A percentile compares a stretch with the other conserved stretches of the same genome.
phyloP scores from a whole-genome alignment of 2,888 invertebrate genomes.

The Coremacera marginata region DNA sequence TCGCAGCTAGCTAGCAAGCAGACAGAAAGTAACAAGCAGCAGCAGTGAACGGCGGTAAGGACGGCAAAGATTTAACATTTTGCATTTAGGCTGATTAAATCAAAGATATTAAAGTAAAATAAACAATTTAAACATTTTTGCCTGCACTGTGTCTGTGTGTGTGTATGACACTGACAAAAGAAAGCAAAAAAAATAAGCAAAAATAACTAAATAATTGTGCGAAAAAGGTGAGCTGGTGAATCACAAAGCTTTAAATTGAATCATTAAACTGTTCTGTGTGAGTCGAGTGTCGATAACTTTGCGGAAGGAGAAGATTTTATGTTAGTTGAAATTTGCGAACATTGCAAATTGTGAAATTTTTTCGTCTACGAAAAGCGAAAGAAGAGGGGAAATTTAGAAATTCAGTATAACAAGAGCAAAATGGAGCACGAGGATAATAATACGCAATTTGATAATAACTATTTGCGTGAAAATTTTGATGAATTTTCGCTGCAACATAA shows the following conservation, averaged over 20 bases:
- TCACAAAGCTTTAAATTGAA: conserved; percentile 23
- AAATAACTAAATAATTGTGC: conserved; percentile 25
- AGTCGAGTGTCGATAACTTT: conserved; percentile 1
- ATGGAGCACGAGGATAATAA: conserved; percentile 67
- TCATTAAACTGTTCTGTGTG: conserved; percentile 6
- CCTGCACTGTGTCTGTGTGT: conserved; percentile 40
- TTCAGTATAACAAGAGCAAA: conserved; percentile 39
- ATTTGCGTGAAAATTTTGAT: conserved; percentile 47
- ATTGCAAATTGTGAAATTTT: conserved; percentile 14
- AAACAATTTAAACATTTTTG: conserved; percentile 37
- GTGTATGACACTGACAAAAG: conserved; percentile 36
- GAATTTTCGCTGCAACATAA: conserved; percentile 50
- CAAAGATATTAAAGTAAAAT: conserved; percentile 30
- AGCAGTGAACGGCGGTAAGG: conserved; percentile 18
- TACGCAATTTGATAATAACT: conserved; percentile 56
- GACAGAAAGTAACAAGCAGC: conserved; percentile 13
- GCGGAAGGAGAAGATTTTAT: conserved; percentile 17
- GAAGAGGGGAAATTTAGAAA: neutral
- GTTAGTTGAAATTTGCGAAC: conserved; percentile 12
- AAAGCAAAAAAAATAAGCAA: conserved; percentile 30
- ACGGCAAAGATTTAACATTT: conserved; percentile 18
- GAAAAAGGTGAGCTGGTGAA: conserved; percentile 18
- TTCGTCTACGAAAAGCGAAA: neutral
- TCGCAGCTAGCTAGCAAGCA: conserved; percentile 12
- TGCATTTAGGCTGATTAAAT: conserved; percentile 30